Evolutionary conservation across 2,797 vertebrate species (phyloP).

Genomic region (Megaceryle alcyon): DNA sequence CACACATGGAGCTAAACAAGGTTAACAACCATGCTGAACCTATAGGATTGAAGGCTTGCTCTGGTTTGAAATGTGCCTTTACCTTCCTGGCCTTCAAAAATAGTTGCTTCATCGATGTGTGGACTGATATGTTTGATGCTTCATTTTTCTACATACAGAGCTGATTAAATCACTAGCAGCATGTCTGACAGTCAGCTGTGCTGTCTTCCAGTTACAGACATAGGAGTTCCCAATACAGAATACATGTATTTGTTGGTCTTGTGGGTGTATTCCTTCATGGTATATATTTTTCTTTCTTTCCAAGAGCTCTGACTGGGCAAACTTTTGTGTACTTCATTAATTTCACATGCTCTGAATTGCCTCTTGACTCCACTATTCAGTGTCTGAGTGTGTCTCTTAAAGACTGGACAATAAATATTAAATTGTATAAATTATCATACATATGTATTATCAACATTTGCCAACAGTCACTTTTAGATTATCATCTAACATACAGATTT

Average conservation of each 20-base stretch:
- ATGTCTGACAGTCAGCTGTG: not conserved
- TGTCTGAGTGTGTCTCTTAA: not conserved
- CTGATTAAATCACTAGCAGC: not conserved
- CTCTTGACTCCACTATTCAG: not conserved
- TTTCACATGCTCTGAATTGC: not conserved
- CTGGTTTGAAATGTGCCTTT: not conserved
- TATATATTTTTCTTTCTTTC: not conserved
- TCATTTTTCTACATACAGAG: not conserved
- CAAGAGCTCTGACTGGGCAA: not conserved
- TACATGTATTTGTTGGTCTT: not conserved
- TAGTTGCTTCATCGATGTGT: not conserved
- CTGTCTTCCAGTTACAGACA: not conserved
- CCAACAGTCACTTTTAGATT: not conserved
- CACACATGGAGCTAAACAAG: not conserved
- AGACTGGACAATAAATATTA: conserved; percentile 4
- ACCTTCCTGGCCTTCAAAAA: not conserved
- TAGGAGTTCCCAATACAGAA: not conserved
- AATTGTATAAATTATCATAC: conserved; percentile 16
- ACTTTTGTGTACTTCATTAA: not conserved
- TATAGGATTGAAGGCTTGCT: not conserved
- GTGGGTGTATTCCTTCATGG: not conserved
- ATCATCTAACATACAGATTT: not conserved
- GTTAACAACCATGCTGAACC: not conserved
- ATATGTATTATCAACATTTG: not conserved
- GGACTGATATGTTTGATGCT: not conserved